Conservation (phyloP, 1,140 invertebrate species). For the Bombus affinis region DNA sequence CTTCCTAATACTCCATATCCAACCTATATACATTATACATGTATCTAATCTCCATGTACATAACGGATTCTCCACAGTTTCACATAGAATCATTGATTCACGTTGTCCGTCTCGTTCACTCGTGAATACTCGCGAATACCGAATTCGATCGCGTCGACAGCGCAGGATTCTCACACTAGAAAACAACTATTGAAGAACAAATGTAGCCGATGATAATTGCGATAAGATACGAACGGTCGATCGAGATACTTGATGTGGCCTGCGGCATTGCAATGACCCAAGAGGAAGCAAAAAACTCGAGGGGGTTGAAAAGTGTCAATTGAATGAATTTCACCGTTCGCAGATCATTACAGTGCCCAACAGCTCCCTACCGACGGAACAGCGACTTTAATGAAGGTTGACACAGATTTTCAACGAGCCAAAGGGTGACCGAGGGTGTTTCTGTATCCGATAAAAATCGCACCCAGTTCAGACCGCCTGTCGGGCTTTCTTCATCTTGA, state of each 20-base stretch:
- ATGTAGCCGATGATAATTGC: not conserved
- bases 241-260: conserved; percentile 11
- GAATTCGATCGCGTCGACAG: not conserved
- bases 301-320: conserved; percentile 26
- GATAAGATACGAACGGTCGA: not conserved
- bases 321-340: conserved; percentile 40
- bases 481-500: conserved; percentile 57
- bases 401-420: conserved; percentile 59
- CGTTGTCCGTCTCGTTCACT: not conserved
- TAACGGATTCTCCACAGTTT: not conserved
- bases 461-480: conserved; percentile 15
- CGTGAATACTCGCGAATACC: not conserved
- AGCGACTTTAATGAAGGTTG: conserved; percentile 55
- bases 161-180: no score
- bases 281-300: not conserved
- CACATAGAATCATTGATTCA: not conserved
- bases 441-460: conserved; percentile 59
- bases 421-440: conserved; percentile 32
- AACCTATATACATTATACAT: not conserved
- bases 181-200: not conserved
- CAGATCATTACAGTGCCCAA: conserved; percentile 37
- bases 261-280: not conserved
- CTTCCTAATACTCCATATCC: not conserved
- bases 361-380: not conserved
- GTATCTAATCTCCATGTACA: not conserved